Conservation (phyloP, 2,113 vertebrate genomes). For the Copsychus sechellarum region DNA sequence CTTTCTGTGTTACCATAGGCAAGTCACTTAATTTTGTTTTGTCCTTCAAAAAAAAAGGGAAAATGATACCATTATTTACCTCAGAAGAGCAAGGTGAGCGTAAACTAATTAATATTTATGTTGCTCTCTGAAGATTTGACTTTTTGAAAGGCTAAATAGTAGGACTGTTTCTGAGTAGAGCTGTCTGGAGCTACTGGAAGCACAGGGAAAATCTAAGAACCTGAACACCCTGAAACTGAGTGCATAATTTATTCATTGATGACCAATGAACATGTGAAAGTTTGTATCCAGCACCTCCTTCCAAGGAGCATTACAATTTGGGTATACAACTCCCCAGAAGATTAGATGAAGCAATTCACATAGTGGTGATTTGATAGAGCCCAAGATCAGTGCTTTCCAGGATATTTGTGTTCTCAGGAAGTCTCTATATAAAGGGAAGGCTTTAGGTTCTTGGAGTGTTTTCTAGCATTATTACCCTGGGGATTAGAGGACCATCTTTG, state of each 20-base stretch:
- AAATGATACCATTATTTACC: conserved; percentile 7
- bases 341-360: neutral
- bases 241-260: neutral
- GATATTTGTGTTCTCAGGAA: neutral
- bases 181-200: neutral
- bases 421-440: neutral
- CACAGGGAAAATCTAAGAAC: neutral
- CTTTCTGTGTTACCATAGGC: neutral
- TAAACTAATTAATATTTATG: conserved; percentile 27
- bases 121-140: neutral
- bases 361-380: neutral
- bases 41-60: conserved; percentile 1
- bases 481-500: neutral
- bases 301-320: neutral
- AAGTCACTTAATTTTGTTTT: neutral
- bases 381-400: neutral
- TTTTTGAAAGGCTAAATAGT: neutral
- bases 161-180: neutral
- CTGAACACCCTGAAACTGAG: neutral
- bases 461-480: neutral
- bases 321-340: neutral
- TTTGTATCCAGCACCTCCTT: neutral
- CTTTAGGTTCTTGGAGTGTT: neutral
- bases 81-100: neutral
- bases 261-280: neutral